Base-by-base conservation (phyloP, 2,888 invertebrate species). In the Brachycybe producta region DNA sequence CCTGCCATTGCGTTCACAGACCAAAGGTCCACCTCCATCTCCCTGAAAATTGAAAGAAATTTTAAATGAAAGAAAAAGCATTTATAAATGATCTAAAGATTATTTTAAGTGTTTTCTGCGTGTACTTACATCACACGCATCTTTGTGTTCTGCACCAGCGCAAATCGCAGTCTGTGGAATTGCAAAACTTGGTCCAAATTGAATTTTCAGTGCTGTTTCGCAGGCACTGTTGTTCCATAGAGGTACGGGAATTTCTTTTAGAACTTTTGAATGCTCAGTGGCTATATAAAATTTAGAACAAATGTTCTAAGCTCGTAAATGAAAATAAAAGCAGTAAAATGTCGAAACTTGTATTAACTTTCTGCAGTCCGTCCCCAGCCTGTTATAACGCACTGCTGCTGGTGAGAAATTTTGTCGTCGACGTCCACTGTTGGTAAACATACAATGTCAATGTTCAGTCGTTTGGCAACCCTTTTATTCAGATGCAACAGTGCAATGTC, bases 21-120 rank as follows among this genome's bases (percentile, higher is more conserved):
- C 67, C 49, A 69, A 54, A 19, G 68, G 68, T 1, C 69, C 68
- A 2, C 69, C 69, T 13, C 68, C 69, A 56, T 69, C 69, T 11
- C 69, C 69, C 66, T 68, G 56, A 3, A 55, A 54, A 46, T 17
- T 42, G 34, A 21, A 32, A 36, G 21, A 8, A 43, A 35, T 36
- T 11, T 23, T 11, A 11, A 24, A 2, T 13, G 4, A 26, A 32
- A 38, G 19, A 8, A 32, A 4, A 30, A 26, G 28, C 30, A 7
- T 28, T 17, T 15, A 8, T 28, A 11, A 32, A 19, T 24, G 21
- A 17, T 8, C 11, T 11, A 32, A 32, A n/a, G n/a, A n/a, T n/a
- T n/a, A n/a, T n/a, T n/a, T n/a, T n/a, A n/a, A n/a, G n/a, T n/a
- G n/a, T n/a, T 11, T 32, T 32, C 13, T 32, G 32, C 5, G 21